Evolutionary conservation across 2,797 vertebrate species (phyloP).

Genomic region (Syngnathus rostellatus): DNA sequence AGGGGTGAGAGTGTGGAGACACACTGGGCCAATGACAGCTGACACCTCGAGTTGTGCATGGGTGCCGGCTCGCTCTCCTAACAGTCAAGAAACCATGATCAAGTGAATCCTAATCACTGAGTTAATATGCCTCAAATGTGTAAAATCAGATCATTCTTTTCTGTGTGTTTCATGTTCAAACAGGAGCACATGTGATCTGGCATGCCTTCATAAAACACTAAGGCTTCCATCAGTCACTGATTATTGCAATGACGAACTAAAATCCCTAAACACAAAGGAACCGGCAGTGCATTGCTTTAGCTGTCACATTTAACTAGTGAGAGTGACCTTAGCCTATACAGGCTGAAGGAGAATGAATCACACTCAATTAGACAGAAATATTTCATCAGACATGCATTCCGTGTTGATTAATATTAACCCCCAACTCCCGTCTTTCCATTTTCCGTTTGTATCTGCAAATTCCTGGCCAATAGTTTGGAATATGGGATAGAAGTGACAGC

Average conservation of each 20-base stretch:
- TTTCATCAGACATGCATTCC: slow-evolving; percentile 49
- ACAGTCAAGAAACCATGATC: slow-evolving; percentile 61
- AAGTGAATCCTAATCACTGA: slow-evolving; percentile 61
- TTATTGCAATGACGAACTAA: slow-evolving; percentile 67
- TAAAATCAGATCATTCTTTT: slow-evolving; percentile 68
- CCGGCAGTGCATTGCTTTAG: slow-evolving; percentile 52
- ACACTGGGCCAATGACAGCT: slow-evolving; percentile 58
- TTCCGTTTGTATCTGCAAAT: slow-evolving; percentile 8
- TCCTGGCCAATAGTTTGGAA: slow-evolving; percentile 16
- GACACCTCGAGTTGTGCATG: slow-evolving; percentile 53
- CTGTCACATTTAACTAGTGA: slow-evolving; percentile 66
- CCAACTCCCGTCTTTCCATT: slow-evolving; percentile 11
- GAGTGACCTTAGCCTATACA: slow-evolving; percentile 59
- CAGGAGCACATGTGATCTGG: slow-evolving; percentile 62
- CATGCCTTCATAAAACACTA: slow-evolving; percentile 60
- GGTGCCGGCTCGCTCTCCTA: slow-evolving; percentile 46
- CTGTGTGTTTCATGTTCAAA: slow-evolving; percentile 62
- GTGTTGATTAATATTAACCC: slow-evolving; percentile 48
- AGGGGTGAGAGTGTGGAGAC: slow-evolving; percentile 63
- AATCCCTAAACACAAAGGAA: slow-evolving; percentile 72
- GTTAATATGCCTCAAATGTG: slow-evolving; percentile 61
- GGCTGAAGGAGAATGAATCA: slow-evolving; percentile 50
- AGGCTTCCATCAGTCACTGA: slow-evolving; percentile 66
- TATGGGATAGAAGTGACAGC: slow-evolving; percentile 11
- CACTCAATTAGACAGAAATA: slow-evolving; percentile 58